Conservation (phyloP, 2,888 invertebrate genomes). For the Isoperla grammatica region DNA sequence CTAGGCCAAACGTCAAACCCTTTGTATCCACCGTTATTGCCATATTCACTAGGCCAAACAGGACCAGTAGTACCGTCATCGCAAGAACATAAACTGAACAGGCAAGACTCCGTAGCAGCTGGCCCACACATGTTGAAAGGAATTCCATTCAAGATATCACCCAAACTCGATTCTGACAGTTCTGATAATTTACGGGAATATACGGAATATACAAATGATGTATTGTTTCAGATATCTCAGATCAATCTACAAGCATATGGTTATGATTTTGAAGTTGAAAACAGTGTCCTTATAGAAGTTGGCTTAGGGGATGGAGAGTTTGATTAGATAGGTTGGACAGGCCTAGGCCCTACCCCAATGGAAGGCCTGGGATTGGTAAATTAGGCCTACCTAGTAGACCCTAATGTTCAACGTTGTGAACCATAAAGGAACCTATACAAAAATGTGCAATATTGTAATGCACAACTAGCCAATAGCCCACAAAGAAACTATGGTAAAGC, state of each 20-base stretch:
- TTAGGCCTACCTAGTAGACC: too few relatives aligned
- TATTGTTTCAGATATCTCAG: slow-evolving; percentile 49
- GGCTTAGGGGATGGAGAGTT: slow-evolving; percentile 33
- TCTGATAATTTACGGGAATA: slow-evolving; percentile 45
- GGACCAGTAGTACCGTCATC: slow-evolving; percentile 1
- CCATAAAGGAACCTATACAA: background rate
- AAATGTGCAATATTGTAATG: too few relatives aligned
- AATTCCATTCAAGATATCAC: slow-evolving; percentile 51
- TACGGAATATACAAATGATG: slow-evolving; percentile 48
- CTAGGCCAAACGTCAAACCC: background rate
- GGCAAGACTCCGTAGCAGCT: background rate
- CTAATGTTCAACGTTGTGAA: background rate
- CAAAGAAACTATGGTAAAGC: too few relatives aligned
- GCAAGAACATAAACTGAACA: background rate
- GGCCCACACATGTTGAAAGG: slow-evolving; percentile 42
- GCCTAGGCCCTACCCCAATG: too few relatives aligned
- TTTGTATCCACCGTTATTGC: slow-evolving; percentile 6
- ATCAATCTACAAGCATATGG: slow-evolving; percentile 44
- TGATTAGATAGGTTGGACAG: background rate
- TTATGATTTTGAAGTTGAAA: slow-evolving; percentile 52
- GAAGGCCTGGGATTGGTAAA: too few relatives aligned
- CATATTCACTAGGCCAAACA: slow-evolving; percentile 3
- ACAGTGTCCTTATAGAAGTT: slow-evolving; percentile 51
- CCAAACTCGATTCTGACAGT: slow-evolving; percentile 38
- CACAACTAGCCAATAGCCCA: too few relatives aligned